Evolutionary conservation across 64 coral and sea anemone species (phyloP).

Genomic region (Stichodactyla mertensii): DNA sequence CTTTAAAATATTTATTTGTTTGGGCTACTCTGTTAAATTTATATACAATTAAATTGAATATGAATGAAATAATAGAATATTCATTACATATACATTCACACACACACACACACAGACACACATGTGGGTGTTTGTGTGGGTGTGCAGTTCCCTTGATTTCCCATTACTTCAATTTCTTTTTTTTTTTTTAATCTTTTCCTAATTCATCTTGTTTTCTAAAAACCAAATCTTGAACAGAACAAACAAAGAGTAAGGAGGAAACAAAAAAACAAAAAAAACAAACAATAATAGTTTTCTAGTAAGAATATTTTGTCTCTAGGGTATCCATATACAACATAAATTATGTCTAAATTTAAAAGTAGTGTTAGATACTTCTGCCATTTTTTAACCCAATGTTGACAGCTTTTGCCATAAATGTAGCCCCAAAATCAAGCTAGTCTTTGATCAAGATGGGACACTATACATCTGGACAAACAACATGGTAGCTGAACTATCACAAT

Average conservation of each 20-base stretch:
- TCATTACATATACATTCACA: too few relatives aligned
- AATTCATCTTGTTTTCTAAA: neutral
- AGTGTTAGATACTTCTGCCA: neutral
- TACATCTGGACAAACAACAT: slow-evolving; percentile 1
- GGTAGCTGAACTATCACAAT: slow-evolving; percentile 7
- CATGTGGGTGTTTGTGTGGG: neutral
- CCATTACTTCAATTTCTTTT: neutral
- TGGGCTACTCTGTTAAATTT: too few relatives aligned
- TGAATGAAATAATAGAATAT: too few relatives aligned
- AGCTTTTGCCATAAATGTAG: neutral
- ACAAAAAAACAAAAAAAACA: neutral
- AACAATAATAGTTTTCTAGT: neutral
- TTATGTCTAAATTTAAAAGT: neutral
- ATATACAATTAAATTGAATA: too few relatives aligned
- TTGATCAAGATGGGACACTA: neutral
- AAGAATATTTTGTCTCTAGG: neutral
- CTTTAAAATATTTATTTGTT: too few relatives aligned
- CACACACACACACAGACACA: too few relatives aligned
- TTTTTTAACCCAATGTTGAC: neutral
- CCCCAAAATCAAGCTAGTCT: neutral
- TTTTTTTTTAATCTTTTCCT: neutral
- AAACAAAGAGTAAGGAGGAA: neutral
- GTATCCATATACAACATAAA: neutral
- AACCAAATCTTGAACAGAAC: neutral
- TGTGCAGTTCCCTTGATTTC: neutral